A percentile compares a stretch with the other conserved stretches of the same genome.
Evolutionary conservation across 1,140 invertebrate genomes (phyloP).

Genomic region (Caerostris darwini): DNA sequence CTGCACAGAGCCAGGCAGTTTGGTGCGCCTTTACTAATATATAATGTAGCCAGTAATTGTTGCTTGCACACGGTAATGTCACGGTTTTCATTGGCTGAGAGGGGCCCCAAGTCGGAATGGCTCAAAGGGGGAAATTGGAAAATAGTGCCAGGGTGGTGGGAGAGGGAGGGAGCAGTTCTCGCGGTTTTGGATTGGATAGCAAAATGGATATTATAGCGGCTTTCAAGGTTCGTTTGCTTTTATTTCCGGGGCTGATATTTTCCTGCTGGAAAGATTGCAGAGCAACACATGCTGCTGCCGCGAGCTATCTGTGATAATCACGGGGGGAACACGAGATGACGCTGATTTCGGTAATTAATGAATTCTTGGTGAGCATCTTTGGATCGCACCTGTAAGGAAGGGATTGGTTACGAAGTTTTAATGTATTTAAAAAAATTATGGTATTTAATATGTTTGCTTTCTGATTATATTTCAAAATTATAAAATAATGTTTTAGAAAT

Average conservation of each 20-base stretch:
- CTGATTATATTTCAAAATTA: no score
- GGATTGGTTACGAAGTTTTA: neutral
- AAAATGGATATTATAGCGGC: conserved; percentile 71
- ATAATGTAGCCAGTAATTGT: conserved; percentile 76
- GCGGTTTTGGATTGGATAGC: conserved; percentile 68
- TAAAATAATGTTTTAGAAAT: no score
- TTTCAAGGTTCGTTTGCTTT: neutral
- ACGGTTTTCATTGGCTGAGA: conserved; percentile 49
- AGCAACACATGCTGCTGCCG: neutral
- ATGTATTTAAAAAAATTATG: neutral
- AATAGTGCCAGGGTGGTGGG: conserved; percentile 2
- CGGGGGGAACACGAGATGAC: neutral
- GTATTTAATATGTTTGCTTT: no score
- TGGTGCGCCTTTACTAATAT: conserved; percentile 66
- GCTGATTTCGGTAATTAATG: conserved; percentile 4
- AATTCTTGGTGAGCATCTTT: neutral
- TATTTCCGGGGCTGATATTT: conserved; percentile 12
- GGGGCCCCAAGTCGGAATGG: conserved; percentile 42
- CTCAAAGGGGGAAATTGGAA: conserved; percentile 55
- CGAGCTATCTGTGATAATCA: neutral
- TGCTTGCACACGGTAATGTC: conserved; percentile 64
- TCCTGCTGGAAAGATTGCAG: neutral
- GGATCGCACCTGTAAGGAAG: neutral
- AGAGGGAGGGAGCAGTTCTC: conserved; percentile 30
- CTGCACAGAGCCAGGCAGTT: neutral